phyloP scores from a whole-genome alignment of 2,888 invertebrate species.

The Gymnoscelis rufifasciata region DNA sequence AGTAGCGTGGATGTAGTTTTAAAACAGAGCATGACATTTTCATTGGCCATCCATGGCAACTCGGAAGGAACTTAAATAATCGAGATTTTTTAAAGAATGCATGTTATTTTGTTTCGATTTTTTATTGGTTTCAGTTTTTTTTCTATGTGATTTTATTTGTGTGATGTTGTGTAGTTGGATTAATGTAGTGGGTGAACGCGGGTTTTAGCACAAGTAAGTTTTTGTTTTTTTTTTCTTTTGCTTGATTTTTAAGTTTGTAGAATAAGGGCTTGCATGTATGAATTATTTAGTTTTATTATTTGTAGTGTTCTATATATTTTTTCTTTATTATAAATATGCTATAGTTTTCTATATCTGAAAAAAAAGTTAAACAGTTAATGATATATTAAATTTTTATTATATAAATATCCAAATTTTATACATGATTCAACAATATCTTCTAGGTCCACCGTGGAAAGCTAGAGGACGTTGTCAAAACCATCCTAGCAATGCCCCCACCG shows the following conservation, averaged over 20 bases:
- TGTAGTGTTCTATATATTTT: background rate
- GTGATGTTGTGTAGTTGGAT: slow-evolving; percentile 24
- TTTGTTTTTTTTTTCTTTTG: slow-evolving; percentile 8
- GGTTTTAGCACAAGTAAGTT: slow-evolving; percentile 20
- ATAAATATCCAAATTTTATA: too few species aligned
- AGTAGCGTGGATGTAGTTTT: too few species aligned
- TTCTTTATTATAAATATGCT: background rate
- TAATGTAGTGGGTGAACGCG: slow-evolving; percentile 22
- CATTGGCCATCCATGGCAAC: too few species aligned
- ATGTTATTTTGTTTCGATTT: background rate
- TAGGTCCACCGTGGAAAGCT: slow-evolving; percentile 81
- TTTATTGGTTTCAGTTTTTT: slow-evolving; percentile 11
- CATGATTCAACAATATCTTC: too few species aligned
- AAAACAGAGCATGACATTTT: too few species aligned
- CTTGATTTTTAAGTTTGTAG: background rate
- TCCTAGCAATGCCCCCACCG: slow-evolving; percentile 65
- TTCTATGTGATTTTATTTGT: slow-evolving; percentile 13
- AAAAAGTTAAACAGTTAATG: too few species aligned
- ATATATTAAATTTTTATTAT: too few species aligned
- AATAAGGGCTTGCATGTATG: background rate
- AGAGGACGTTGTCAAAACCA: slow-evolving; percentile 66
- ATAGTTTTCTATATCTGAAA: too few species aligned
- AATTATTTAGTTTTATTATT: background rate
- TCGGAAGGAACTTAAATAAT: too few species aligned
- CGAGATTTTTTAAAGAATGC: background rate